Evolutionary conservation across 2,113 vertebrate genomes (phyloP).

Genomic region (Sterna hirundo): DNA sequence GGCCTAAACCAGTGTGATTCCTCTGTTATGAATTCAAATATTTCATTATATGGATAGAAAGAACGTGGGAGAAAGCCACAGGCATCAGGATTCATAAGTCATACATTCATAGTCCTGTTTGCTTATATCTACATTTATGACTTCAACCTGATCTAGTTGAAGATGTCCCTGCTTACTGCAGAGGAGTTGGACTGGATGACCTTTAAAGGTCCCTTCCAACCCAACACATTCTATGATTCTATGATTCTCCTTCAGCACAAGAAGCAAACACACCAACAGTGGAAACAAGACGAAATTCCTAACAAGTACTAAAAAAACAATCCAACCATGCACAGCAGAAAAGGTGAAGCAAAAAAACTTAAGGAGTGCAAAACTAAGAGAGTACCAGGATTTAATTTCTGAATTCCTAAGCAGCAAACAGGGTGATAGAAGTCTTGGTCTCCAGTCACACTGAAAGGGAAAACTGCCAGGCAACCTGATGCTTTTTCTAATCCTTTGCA

Average conservation of each 20-base stretch:
- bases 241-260: not conserved
- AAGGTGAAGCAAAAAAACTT: not conserved
- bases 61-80: not conserved
- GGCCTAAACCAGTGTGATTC: not conserved
- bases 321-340: not conserved
- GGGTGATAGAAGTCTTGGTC: not conserved
- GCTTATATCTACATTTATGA: not conserved
- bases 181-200: too few species aligned
- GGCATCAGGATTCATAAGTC: not conserved
- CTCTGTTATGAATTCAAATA: not conserved
- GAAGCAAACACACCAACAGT: not conserved
- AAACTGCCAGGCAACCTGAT: not conserved
- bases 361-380: not conserved
- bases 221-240: too few species aligned
- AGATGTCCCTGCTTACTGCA: too few species aligned
- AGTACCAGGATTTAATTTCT: not conserved
- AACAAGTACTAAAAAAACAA: not conserved
- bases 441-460: not conserved
- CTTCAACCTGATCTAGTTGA: not conserved
- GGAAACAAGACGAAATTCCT: not conserved
- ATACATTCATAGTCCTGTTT: not conserved
- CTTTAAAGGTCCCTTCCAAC: too few species aligned
- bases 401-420: not conserved
- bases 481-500: not conserved
- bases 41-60: not conserved